Evolutionary conservation across 1,140 invertebrate genomes (phyloP), one percentile per base, ranked within the genome.

Genomic region (Caenorhabditis brenneri): DNA sequence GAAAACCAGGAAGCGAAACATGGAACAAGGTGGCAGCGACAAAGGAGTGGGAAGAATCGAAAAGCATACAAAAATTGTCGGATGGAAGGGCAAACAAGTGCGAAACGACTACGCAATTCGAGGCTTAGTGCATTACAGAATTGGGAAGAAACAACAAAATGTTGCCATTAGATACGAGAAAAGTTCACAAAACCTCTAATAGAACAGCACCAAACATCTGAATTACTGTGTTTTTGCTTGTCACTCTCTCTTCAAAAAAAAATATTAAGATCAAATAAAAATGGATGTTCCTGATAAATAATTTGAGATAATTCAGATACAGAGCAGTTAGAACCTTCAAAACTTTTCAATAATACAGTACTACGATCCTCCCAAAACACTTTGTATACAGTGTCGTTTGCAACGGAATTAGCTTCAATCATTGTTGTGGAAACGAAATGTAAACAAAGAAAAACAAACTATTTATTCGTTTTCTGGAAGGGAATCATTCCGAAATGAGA

Each of bases 61-160:
- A 74, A 74, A 74, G 65, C 65, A 74, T 74, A 74, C 65, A 74
- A 22, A 74, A 74, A 74, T 74, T 74, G 22, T 29, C 9, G 53
- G 9, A 55, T 55, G 65, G 36, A 31, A 24, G 36, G 36, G 36
- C 65, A 74, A 65, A 65, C 58, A 65, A 74, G 36, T 74, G 65
- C 27, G 36, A 74, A 74, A 74, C 65, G 65, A 27, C 36, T 74
- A 74, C 65, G 65, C 65, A 74, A 46, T 74, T 74, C 65, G 65
- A 74, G 65, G 65, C 65, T 74, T 74, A 74, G 65, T 24, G 65
- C 33, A 74, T 74, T 74, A 22, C n/a, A 42, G 36, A 74, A 42
- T 27, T 27, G 15, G 27, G 15, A n/a, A 46, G 42, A 51, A 51
- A 51, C n/a, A 51, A 51, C 49, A 51, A 51, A 51, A 7, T 51